Conservation (phyloP, 2,888 invertebrate genomes). For the Beris morrisii region DNA sequence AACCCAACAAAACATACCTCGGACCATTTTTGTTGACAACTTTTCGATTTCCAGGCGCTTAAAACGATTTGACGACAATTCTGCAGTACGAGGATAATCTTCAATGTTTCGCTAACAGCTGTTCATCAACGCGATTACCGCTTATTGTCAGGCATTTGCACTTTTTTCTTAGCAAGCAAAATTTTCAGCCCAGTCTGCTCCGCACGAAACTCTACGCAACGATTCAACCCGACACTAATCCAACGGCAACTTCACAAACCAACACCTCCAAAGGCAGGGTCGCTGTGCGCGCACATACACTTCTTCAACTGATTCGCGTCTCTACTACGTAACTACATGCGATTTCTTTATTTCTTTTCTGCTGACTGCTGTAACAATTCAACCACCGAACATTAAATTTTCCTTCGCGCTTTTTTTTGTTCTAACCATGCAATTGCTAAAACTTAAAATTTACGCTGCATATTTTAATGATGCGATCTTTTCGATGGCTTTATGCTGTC, state of each 20-base stretch:
- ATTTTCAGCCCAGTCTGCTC: too few relatives aligned
- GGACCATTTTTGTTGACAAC: constrained; percentile 33
- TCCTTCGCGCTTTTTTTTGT: too few relatives aligned
- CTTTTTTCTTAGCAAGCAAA: constrained; percentile 21
- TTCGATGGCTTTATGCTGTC: too few relatives aligned
- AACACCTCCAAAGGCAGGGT: too few relatives aligned
- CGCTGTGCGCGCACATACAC: too few relatives aligned
- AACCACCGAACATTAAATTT: background rate
- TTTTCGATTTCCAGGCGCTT: constrained; percentile 7
- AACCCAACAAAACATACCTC: constrained; percentile 36
- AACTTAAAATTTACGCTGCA: too few relatives aligned
- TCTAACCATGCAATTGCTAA: too few relatives aligned
- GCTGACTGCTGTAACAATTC: background rate
- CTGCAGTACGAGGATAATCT: background rate
- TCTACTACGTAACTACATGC: background rate
- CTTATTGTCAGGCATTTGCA: constrained; percentile 31
- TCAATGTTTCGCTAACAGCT: background rate
- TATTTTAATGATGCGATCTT: too few relatives aligned
- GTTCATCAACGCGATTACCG: constrained; percentile 19
- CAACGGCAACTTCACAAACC: too few relatives aligned
- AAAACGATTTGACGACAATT: constrained; percentile 1
- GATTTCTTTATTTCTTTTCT: background rate
- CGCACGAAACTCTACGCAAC: too few relatives aligned
- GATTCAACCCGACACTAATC: too few relatives aligned
- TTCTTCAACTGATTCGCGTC: too few relatives aligned